A percentile compares a stretch with the other conserved stretches of the same genome.
Conservation (phyloP, 2,797 vertebrate species). For the Ispidina lecontei region DNA sequence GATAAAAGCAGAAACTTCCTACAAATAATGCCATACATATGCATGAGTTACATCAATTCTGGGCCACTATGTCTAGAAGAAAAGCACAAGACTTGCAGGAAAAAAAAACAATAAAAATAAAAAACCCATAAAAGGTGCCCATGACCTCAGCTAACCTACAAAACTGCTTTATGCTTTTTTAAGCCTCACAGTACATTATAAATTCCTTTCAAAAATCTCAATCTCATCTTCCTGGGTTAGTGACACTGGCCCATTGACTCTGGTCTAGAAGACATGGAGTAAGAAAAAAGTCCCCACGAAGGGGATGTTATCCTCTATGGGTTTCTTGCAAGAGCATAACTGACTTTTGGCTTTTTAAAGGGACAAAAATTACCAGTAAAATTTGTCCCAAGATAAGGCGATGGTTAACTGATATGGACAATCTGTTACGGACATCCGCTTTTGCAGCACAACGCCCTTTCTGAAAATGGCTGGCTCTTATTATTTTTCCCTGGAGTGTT, state of each 20-base stretch:
- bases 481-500: background rate
- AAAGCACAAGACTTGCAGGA: background rate
- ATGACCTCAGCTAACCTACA: background rate
- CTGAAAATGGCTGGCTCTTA: background rate
- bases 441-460: background rate
- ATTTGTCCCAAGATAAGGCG: background rate
- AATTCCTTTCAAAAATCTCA: background rate
- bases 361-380: background rate
- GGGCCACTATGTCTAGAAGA: background rate
- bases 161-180: background rate
- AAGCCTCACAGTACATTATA: background rate
- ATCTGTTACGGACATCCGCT: background rate
- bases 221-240: background rate
- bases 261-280: background rate
- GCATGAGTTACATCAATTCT: background rate
- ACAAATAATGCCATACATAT: background rate
- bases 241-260: background rate
- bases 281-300: background rate
- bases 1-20: background rate
- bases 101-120: background rate
- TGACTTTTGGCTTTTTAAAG: background rate
- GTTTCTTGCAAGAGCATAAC: background rate
- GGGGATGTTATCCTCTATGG: fast-evolving
- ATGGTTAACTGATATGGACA: background rate
- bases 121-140: background rate